Base-by-base conservation (phyloP, 2,888 invertebrate species). In the Cecidostiba fungosa region DNA sequence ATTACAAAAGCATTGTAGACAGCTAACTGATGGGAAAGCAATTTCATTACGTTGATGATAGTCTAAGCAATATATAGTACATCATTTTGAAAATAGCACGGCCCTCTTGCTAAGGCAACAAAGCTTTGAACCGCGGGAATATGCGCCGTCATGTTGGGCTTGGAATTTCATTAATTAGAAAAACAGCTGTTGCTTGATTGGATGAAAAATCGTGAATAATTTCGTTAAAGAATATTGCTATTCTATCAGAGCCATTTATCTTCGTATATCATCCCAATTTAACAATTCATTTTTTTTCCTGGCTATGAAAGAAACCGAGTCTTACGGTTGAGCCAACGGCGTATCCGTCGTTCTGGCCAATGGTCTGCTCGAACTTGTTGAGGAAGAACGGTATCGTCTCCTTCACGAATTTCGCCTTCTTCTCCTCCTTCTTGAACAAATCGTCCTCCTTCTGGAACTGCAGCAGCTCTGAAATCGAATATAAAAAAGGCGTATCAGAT, bases 351-450 rank as follows among this genome's bases (percentile, higher is more conserved):
- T 95, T 95, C 70, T 94, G 94, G 32, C 93, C 93, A 19, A 95
- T 92, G n/a, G 94, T 94, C 88, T 94, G 94, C 89, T 95, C 95
- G 89, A 95, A 95, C 89, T 94, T 94, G 62, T 94, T 94, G 85
- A 95, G 91, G 89, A 95, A 95, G 87, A 94, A 94, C 3, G 95
- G 95, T 88, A 95, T 94, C 19, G 94, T 95, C 89, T 95, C 95
- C 86, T 94, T 94, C 89, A 94, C 93, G 69, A 95, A 92, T 87
- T 94, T 94, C 69, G 93, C 94, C 89, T 95, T 94, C 83, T 94
- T 93, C 88, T 94, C 95, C 88, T 95, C 94, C 89, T 95, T 95
- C 89, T 94, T 95, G 77, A 94, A 94, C 3, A 94, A 93, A 90
- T 95, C 95, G 82, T 94, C 94, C 89, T 95, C 95, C 85, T 94